Evolutionary conservation across 2,797 vertebrate genomes (phyloP), one percentile per base, ranked within the genome.

Genomic region (Sardinella longiceps): DNA sequence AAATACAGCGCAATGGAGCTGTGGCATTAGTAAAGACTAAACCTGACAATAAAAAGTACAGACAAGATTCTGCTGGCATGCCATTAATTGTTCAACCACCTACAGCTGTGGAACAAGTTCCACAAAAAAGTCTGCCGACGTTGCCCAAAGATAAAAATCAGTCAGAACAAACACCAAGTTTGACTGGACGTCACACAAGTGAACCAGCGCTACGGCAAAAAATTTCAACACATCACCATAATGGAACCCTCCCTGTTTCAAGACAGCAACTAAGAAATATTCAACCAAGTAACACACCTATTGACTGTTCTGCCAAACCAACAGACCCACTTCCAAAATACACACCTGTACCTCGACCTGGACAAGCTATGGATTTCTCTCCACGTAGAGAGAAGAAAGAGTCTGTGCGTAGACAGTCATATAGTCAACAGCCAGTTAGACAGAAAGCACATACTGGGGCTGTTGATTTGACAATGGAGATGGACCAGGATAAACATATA

Each of bases 231-330:
- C 82, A 86, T 84, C 88, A 92, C 81, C 86, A 5, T 45, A 91
- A 89, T 80, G 56, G 85, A 43, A 33, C 58, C 0, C 85, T 92
- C 70, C 90, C 87, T 84, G 60, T 28, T 14, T 83, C 89, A 83
- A 85, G 20, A 5, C 80, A n/a, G 20, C 85, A 50, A n/a, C 84
- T 45, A n/a, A 88, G 84, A 77, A 84, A 89, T n/a, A 86, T 56
- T 45, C 82, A 82, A 2, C 80, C 86, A 81, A 85, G 84, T 74
- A 91, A 86, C 88, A 93, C 80, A 25, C 94, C 95, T 20, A 30
- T 96, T 70, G 93, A 96, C 87, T 96, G 95, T 81, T 95, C 95
- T 80, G 63, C 86, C 74, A 93, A 88, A 89, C 82, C 81, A 88
- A 77, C 11, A 20, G 37, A 20, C 37, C 43, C 70, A 20, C 74